phyloP scores from a whole-genome alignment of 1,140 invertebrate species.

The Portunus trituberculatus region DNA sequence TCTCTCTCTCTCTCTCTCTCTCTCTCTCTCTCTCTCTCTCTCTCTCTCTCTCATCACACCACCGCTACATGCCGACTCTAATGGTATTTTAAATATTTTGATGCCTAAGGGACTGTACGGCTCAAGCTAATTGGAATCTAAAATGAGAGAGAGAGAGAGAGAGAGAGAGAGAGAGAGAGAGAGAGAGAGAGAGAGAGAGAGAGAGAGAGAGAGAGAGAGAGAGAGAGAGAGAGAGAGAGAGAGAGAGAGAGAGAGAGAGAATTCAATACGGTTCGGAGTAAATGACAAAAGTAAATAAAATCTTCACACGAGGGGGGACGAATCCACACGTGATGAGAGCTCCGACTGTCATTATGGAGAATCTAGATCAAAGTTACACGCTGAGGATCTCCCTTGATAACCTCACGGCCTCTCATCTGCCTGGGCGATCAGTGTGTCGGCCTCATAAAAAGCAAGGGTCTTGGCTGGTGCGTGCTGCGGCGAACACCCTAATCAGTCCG shows the following conservation, averaged over 20 bases:
- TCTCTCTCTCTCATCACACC: not conserved
- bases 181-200: constrained; percentile 34
- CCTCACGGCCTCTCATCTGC: not conserved
- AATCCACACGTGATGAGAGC: too few species aligned
- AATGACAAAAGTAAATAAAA: too few species aligned
- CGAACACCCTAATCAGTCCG: not conserved
- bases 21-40: not conserved
- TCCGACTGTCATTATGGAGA: too few species aligned
- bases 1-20: not conserved
- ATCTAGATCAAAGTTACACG: too few species aligned
- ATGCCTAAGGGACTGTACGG: not conserved
- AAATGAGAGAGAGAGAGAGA: constrained; percentile 6
- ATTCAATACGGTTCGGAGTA: too few species aligned
- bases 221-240: not conserved
- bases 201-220: not conserved
- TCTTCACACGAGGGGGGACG: too few species aligned
- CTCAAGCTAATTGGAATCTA: not conserved
- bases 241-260: not conserved
- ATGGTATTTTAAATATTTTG: not conserved
- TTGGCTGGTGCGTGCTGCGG: too few species aligned
- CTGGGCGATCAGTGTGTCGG: not conserved
- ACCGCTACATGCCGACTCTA: not conserved
- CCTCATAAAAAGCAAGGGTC: not conserved
- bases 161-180: constrained; percentile 27
- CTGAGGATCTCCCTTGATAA: too few species aligned